These are phyloP conservation scores for Lepidocolaptes lacrymiger DNA, from an alignment of 2,797 vertebrate genomes.

Conservation along the genomic window DNA sequence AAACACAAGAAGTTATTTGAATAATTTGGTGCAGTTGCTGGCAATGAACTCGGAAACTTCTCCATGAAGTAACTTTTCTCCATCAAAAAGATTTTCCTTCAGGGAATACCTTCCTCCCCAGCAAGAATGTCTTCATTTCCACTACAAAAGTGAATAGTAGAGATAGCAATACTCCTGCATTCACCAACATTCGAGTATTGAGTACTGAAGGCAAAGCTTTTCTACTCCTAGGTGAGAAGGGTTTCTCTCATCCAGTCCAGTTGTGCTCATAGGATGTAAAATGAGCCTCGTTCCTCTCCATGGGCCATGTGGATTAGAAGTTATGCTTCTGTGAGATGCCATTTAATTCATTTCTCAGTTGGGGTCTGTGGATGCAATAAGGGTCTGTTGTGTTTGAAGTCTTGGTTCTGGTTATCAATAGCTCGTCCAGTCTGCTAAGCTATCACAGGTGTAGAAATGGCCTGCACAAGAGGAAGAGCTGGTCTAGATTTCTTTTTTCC, in stretches of 20 bases:
- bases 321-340: neutral
- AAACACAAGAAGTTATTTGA: neutral
- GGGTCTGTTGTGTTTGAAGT: neutral
- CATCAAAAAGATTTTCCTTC: neutral
- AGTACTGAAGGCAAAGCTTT: neutral
- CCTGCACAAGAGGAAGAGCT: neutral
- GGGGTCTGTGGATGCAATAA: neutral
- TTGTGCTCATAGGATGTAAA: neutral
- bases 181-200: neutral
- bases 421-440: neutral
- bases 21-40: neutral
- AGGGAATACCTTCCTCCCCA: neutral
- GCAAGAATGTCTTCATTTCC: neutral
- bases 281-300: rapidly evolving
- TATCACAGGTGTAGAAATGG: neutral
- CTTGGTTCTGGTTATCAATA: neutral
- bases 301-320: neutral
- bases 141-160: neutral
- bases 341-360: neutral
- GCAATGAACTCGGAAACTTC: neutral
- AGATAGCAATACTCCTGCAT: neutral
- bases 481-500: neutral
- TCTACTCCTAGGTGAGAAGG: neutral
- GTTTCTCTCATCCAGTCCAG: neutral
- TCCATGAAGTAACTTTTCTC: neutral